A percentile compares a stretch with the other conserved stretches of the same genome.
These are phyloP conservation scores for Unio pictorum DNA, from an alignment of 2,888 invertebrate genomes.

Conservation along the genomic window DNA sequence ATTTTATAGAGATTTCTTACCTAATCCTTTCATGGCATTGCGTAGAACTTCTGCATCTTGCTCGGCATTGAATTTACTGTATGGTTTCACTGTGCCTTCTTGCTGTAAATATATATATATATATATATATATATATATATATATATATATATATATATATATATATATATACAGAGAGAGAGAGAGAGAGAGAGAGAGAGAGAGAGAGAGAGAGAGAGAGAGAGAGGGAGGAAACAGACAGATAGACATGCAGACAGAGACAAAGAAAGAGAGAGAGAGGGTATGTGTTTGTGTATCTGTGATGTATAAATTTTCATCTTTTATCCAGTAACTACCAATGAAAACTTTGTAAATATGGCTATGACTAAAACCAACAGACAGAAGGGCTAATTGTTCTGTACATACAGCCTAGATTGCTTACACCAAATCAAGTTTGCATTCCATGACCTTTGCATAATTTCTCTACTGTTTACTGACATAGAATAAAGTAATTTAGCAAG, in stretches of 20 bases:
- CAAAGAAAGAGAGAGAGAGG: not conserved
- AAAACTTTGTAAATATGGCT: no score
- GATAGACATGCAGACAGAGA: not conserved
- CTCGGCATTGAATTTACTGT: conserved; percentile 68
- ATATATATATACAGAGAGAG: not conserved
- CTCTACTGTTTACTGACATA: no score
- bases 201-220: not conserved
- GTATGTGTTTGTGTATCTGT: not conserved
- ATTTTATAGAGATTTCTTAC: conserved; percentile 36
- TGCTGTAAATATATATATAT: conserved; percentile 49
- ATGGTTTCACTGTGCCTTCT: conserved; percentile 70
- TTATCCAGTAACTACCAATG: no score
- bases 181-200: not conserved
- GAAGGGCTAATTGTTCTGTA: no score
- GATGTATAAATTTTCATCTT: no score
- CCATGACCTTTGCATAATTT: no score
- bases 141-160: no score
- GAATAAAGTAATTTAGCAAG: no score
- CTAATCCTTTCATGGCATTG: conserved; percentile 71
- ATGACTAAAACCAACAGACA: no score
- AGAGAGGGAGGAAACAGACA: not conserved
- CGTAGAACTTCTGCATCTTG: conserved; percentile 68
- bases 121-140: no score
- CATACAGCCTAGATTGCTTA: no score
- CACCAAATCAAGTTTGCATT: no score